Evolutionary conservation across 2,888 invertebrate genomes (phyloP).

Genomic region (Drosophila yooni): DNA sequence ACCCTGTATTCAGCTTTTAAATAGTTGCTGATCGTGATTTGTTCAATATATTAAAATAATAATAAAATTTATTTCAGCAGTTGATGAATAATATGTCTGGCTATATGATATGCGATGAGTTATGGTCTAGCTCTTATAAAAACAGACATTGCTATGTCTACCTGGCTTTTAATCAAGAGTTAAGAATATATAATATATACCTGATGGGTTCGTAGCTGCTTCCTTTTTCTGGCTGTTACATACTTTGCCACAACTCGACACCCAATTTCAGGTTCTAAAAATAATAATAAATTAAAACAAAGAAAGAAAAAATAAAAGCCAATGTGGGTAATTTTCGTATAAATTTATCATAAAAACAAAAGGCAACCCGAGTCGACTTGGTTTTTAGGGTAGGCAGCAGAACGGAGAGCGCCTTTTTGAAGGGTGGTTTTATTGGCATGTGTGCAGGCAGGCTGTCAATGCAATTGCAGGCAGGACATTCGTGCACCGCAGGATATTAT

Average conservation of each 20-base stretch:
- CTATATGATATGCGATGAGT: no score
- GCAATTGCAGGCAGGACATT: conserved; percentile 21
- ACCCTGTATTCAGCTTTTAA: background rate
- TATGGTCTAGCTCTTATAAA: no score
- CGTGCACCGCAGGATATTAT: conserved; percentile 28
- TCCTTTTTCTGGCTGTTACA: background rate
- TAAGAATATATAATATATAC: background rate
- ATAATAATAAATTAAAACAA: conserved; percentile 21
- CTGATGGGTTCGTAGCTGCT: background rate
- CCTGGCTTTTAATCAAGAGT: background rate
- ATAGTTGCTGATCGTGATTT: background rate
- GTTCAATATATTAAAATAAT: no score
- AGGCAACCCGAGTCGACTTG: background rate
- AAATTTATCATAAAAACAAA: conserved; percentile 48
- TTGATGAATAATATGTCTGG: no score
- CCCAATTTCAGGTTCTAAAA: background rate
- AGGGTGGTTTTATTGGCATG: conserved; percentile 61
- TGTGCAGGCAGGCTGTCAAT: background rate
- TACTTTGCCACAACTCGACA: background rate
- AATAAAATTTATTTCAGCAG: no score
- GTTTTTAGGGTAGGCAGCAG: conserved; percentile 8
- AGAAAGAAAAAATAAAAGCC: conserved; percentile 16
- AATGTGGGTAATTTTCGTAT: conserved; percentile 69
- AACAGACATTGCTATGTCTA: no score
- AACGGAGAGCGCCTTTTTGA: background rate